Percentiles rank a stretch among this genome's conserved stretches.
Evolutionary conservation across 2,888 invertebrate species (phyloP).

Genomic region (Hipparchia semele): DNA sequence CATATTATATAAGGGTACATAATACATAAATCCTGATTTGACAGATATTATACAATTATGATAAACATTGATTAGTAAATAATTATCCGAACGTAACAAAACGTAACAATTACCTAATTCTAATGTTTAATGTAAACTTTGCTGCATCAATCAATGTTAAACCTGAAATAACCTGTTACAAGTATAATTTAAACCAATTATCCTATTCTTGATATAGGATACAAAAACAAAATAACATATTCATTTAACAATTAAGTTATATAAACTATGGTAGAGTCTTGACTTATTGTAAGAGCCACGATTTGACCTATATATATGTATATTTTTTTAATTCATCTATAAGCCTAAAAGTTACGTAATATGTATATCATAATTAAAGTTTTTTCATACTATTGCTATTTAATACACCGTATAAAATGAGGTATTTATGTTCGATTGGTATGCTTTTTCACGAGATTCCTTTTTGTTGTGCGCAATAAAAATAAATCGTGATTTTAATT

Average conservation of each 20-base stretch:
- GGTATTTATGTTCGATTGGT: constrained; percentile 1
- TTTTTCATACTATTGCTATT: not conserved
- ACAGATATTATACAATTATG: not conserved
- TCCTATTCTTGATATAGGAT: constrained; percentile 42
- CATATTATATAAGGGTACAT: not conserved
- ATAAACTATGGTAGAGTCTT: too few relatives aligned
- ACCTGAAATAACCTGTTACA: constrained; percentile 30
- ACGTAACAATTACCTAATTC: constrained; percentile 28
- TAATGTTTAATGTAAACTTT: constrained; percentile 5
- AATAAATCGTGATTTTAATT: not conserved
- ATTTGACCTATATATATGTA: too few relatives aligned
- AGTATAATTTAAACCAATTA: constrained; percentile 37
- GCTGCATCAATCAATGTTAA: constrained; percentile 17
- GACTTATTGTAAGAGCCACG: too few relatives aligned
- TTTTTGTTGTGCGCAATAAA: not conserved
- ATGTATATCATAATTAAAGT: constrained; percentile 14
- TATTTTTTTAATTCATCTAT: too few relatives aligned
- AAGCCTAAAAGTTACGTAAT: constrained; percentile 7
- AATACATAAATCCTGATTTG: constrained; percentile 2
- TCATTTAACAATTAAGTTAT: not conserved
- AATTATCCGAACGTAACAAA: constrained; percentile 15
- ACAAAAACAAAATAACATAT: not conserved
- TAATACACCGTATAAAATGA: not conserved
- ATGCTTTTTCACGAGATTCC: not conserved
- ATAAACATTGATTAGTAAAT: not conserved